A percentile compares a stretch with the other conserved stretches of the same genome.
These are phyloP conservation scores for Ommatoiulus sabulosus DNA, from an alignment of 2,888 invertebrate genomes.

Conservation along the genomic window DNA sequence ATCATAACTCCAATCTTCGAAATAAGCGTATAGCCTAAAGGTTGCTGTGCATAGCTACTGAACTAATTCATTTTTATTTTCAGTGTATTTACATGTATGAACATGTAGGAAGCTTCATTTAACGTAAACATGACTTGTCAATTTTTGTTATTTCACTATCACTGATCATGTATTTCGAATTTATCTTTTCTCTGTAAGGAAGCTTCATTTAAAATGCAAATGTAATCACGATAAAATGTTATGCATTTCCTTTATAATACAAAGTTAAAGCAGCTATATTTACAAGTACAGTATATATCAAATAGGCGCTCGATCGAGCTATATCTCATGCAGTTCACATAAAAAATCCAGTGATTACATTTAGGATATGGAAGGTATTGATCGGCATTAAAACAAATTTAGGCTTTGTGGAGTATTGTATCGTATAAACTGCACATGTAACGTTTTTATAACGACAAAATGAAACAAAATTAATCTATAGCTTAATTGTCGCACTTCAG, in stretches of 20 bases:
- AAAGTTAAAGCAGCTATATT: background rate
- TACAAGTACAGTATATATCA: background rate
- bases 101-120: too few relatives aligned
- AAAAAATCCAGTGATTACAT: background rate
- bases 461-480: constrained; percentile 9
- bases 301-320: background rate
- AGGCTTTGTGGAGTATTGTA: background rate
- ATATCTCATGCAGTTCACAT: background rate
- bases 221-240: background rate
- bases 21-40: background rate
- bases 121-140: background rate
- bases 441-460: background rate
- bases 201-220: constrained; percentile 2
- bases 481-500: background rate
- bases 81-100: background rate
- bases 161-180: background rate
- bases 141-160: background rate
- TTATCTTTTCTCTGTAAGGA: background rate
- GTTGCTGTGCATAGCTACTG: background rate
- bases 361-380: background rate
- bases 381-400: background rate
- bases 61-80: background rate
- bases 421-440: background rate
- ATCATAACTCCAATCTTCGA: too few relatives aligned
- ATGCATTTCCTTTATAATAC: background rate